phyloP scores from a whole-genome alignment of 2,888 invertebrate genomes.

The Diaphora mendica region DNA sequence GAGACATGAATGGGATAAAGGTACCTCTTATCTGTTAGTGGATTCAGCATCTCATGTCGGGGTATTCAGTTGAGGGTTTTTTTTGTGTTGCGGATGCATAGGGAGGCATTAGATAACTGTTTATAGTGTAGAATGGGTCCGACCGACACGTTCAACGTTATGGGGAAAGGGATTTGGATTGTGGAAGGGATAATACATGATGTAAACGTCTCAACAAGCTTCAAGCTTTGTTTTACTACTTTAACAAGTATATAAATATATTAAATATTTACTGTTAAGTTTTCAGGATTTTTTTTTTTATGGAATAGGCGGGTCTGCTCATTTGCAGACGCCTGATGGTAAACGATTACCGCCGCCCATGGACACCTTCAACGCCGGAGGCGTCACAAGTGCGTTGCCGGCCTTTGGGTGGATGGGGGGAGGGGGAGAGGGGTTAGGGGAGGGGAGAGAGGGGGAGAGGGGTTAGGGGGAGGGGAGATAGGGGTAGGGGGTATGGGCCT shows the following conservation, averaged over 20 bases:
- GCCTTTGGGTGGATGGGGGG: too few species aligned
- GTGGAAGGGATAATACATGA: not conserved
- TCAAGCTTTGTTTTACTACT: not conserved
- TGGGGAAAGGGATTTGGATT: conserved; percentile 10
- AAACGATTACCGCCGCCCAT: too few species aligned
- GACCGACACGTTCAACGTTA: conserved; percentile 14
- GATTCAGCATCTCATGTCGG: conserved; percentile 68
- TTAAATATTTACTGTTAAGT: not conserved
- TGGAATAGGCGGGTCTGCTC: too few species aligned
- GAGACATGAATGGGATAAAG: conserved; percentile 79
- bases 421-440: too few species aligned
- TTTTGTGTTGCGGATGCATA: conserved; percentile 48
- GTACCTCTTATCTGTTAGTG: conserved; percentile 77
- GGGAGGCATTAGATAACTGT: conserved; percentile 44
- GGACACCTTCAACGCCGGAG: too few species aligned
- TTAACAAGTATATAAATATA: not conserved
- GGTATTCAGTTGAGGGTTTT: conserved; percentile 64
- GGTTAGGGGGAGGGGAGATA: too few species aligned
- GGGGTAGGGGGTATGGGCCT: too few species aligned
- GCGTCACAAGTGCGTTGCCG: too few species aligned
- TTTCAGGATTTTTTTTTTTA: too few species aligned
- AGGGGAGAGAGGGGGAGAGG: too few species aligned
- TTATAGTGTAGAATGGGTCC: conserved; percentile 36
- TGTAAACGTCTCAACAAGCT: not conserved
- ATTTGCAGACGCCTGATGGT: too few species aligned